phyloP scores from a whole-genome alignment of 2,797 vertebrate species.

The Xyrichtys novacula region DNA sequence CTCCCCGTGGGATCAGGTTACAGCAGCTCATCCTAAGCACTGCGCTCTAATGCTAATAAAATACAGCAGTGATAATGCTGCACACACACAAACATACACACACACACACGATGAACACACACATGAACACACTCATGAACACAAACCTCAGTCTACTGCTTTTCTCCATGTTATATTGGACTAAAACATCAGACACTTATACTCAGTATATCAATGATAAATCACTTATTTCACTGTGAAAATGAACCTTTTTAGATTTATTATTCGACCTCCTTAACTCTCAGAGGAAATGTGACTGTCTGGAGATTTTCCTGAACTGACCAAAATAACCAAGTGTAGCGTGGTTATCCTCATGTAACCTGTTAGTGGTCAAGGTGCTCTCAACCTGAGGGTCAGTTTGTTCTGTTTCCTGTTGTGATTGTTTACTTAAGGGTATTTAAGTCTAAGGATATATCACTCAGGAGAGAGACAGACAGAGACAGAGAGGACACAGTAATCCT shows the following conservation, averaged over 20 bases:
- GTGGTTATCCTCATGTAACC: background rate
- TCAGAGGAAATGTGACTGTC: background rate
- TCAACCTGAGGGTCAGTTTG: background rate
- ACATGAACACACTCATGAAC: background rate
- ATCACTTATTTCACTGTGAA: too few relatives aligned
- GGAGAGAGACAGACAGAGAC: background rate
- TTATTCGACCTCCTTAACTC: background rate
- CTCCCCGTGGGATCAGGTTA: conserved; percentile 76
- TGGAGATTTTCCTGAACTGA: background rate
- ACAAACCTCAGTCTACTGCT: background rate
- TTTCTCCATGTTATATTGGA: too few relatives aligned
- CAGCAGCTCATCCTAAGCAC: conserved; percentile 69
- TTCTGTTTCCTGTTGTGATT: conserved; percentile 27
- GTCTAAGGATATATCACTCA: conserved; percentile 19
- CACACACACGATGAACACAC: conserved; percentile 14
- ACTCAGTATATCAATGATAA: too few relatives aligned
- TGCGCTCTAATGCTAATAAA: conserved; percentile 74
- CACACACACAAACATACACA: conserved; percentile 16
- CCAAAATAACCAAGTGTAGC: background rate
- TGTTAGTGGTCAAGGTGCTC: conserved; percentile 15
- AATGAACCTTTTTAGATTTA: too few relatives aligned
- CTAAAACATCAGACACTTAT: too few relatives aligned
- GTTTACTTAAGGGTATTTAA: conserved; percentile 47
- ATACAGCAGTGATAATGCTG: conserved; percentile 65
- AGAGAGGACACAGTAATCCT: conserved; percentile 23